These are phyloP conservation scores for Drosophila monieri DNA, from an alignment of 2,888 invertebrate species.

Conservation along the genomic window DNA sequence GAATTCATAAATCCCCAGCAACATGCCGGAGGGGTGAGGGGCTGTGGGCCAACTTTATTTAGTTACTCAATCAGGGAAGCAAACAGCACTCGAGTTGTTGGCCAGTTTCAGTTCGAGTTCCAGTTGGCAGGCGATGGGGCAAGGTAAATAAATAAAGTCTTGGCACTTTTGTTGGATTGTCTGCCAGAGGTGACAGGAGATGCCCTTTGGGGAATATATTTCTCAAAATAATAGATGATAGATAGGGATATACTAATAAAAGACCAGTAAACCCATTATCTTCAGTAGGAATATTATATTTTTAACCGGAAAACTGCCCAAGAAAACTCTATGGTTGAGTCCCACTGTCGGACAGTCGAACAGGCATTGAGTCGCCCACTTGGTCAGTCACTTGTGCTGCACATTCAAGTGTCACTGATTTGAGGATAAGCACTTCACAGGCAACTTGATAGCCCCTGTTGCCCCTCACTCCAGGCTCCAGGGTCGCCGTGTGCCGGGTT, in stretches of 20 bases:
- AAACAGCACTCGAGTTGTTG: slow-evolving; percentile 70
- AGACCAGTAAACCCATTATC: no score
- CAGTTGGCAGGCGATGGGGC: slow-evolving; percentile 50
- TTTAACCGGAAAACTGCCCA: slow-evolving; percentile 10
- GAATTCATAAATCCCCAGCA: slow-evolving; percentile 12
- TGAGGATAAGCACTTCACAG: slow-evolving; percentile 80
- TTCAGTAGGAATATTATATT: background rate
- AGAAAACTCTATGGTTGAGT: slow-evolving; percentile 2
- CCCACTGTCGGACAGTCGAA: slow-evolving; percentile 40
- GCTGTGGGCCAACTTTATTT: slow-evolving; percentile 59
- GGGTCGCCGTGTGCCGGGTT: slow-evolving; percentile 23
- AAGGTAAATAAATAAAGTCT: slow-evolving; percentile 67
- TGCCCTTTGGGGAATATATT: background rate
- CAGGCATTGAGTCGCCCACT: slow-evolving; percentile 63
- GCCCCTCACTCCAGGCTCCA: slow-evolving; percentile 1
- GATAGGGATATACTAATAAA: no score
- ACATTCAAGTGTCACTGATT: slow-evolving; percentile 81
- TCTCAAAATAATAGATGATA: no score
- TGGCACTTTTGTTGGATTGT: slow-evolving; percentile 64
- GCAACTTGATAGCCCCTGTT: slow-evolving; percentile 73
- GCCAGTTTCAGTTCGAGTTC: slow-evolving; percentile 51
- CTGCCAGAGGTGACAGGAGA: slow-evolving; percentile 15
- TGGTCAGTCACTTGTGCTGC: slow-evolving; percentile 78
- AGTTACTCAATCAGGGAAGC: slow-evolving; percentile 75
- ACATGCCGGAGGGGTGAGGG: no score